phyloP scores from a whole-genome alignment of 2,888 invertebrate genomes.

The Xanthorhoe spadicearia region DNA sequence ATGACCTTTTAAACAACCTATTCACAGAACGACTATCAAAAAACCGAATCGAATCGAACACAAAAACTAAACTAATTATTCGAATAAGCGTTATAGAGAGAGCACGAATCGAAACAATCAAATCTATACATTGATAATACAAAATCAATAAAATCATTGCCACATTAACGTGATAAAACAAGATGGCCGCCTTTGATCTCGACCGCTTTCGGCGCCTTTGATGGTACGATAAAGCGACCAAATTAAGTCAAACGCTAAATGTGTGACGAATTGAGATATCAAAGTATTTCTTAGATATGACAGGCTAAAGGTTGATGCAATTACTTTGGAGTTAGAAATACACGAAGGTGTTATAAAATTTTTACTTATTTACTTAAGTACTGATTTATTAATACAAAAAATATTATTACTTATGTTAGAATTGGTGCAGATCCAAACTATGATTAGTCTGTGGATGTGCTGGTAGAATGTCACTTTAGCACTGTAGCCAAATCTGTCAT shows the following conservation, averaged over 20 bases:
- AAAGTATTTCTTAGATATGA: conserved; percentile 75
- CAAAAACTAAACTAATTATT: conserved; percentile 75
- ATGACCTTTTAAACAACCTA: conserved; percentile 47
- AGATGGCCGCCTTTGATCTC: conserved; percentile 69
- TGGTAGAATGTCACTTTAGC: no score
- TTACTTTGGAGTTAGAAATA: conserved; percentile 36
- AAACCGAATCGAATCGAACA: conserved; percentile 64
- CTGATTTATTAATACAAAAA: no score
- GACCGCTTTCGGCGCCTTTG: conserved; percentile 75
- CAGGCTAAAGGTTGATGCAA: conserved; percentile 58
- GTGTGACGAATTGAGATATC: conserved; percentile 83
- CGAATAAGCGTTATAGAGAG: conserved; percentile 70
- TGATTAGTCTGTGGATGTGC: no score
- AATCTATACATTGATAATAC: conserved; percentile 68
- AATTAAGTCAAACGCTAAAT: conserved; percentile 82
- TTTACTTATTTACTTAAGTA: no score
- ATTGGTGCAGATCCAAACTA: no score
- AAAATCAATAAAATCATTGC: conserved; percentile 83
- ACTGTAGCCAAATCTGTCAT: no score
- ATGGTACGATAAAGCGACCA: conserved; percentile 80
- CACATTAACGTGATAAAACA: conserved; percentile 45
- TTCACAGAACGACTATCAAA: conserved; percentile 56
- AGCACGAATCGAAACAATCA: conserved; percentile 71
- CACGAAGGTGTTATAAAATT: conserved; percentile 35
- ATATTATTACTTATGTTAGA: no score